Evolutionary conservation across 2,797 vertebrate species (phyloP), one percentile per base, ranked within the genome.

Genomic region (Lepilemur septentrionalis): DNA sequence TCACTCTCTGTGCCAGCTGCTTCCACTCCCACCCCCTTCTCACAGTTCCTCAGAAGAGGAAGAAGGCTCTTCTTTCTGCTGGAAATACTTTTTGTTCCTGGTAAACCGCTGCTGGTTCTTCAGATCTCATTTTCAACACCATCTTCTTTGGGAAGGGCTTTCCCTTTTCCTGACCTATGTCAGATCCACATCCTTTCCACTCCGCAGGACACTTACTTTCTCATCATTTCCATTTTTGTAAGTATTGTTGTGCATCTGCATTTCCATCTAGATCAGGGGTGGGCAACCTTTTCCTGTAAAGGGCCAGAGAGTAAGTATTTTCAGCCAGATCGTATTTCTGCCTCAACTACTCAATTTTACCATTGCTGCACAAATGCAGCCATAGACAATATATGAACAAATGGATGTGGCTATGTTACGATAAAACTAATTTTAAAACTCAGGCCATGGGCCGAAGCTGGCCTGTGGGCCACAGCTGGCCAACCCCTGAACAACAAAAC

Each of bases 341-440:
- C 32, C 41, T n/a, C 22, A 67, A 35, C 2, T 65, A 67, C 8
- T 91, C 5, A 72, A 8, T 13, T 89, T 32, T 59, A 41, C 11
- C 20, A 23, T 46, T 52, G 41, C 1, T 90, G 17, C n/a, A 30
- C 28, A 25, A 86, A 63, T 43, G 50, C 14, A 63, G 14, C 28
- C 43, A 50, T 10, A 63, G 30, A 35, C 0, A 73, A 41, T 30
- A 79, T 9, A 63, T 57, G 38, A 80, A 87, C 18, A 50, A 79
- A 87, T 55, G 28, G 30, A 5, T 70, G 5, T 41, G 55, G 7
- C 10, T 69, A 20, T 67, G 46, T 88, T 92, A 23, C 30, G n/a
- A 65, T 73, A 93, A 70, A 80, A 72, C 7, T 52, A 88, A 89
- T 70, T 79, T 93, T 30, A 13, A 88, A 81, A 91, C 80, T 20